These are phyloP conservation scores for Numida meleagris DNA, from an alignment of 2,113 vertebrate genomes.

Conservation along the genomic window DNA sequence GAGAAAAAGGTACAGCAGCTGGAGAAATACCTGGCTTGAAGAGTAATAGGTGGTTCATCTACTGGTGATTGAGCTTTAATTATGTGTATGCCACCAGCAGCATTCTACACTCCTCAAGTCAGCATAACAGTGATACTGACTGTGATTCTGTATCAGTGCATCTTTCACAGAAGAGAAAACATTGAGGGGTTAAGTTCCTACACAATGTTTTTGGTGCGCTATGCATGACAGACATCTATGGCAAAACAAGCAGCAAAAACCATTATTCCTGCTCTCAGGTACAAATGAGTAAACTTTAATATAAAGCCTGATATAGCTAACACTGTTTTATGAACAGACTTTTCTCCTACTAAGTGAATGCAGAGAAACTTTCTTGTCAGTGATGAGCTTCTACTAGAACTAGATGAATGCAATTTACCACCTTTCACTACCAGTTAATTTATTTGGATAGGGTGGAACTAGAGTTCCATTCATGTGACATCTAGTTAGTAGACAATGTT, in stretches of 20 bases:
- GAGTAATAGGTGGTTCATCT: neutral
- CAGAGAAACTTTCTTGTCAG: neutral
- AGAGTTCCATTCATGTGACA: neutral
- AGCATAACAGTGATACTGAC: neutral
- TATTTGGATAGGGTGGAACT: neutral
- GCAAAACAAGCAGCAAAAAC: neutral
- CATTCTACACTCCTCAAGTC: neutral
- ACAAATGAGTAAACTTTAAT: neutral
- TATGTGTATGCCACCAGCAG: neutral
- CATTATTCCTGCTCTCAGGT: accelerated
- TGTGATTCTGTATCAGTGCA: neutral
- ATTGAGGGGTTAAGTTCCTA: neutral
- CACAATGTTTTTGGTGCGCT: accelerated
- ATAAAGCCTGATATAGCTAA: neutral
- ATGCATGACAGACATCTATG: no score
- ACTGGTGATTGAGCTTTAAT: neutral
- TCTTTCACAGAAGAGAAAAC: neutral
- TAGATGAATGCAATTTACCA: neutral
- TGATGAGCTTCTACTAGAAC: neutral
- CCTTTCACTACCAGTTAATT: neutral
- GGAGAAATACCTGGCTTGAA: neutral
- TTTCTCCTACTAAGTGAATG: neutral
- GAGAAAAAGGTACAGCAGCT: neutral
- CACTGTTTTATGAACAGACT: neutral
- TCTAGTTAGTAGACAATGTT: neutral